A percentile compares a stretch with the other conserved stretches of the same genome.
These are phyloP conservation scores for Brienomyrus longianalis DNA, from an alignment of 2,113 vertebrate genomes.

Conservation along the genomic window DNA sequence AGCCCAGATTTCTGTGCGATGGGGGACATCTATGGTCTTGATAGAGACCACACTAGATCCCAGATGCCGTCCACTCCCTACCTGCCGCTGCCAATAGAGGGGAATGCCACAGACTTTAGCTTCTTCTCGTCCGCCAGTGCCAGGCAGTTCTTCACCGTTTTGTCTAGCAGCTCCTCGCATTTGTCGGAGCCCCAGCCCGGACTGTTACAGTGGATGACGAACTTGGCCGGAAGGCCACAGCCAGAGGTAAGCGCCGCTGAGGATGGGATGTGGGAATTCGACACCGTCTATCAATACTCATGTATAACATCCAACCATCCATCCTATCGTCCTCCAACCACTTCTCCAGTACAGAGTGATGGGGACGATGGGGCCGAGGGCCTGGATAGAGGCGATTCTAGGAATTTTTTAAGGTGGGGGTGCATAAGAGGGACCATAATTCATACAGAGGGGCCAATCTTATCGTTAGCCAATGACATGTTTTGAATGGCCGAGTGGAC, in stretches of 20 bases:
- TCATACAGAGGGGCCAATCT: neutral
- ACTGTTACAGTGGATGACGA: constrained; percentile 97
- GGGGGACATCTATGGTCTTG: neutral
- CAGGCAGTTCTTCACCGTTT: constrained; percentile 96
- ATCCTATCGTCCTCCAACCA: neutral
- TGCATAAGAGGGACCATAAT: neutral
- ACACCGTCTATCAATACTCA: neutral
- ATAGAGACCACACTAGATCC: neutral
- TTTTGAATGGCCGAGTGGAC: neutral
- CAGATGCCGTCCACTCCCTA: constrained; percentile 39
- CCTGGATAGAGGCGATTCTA: neutral
- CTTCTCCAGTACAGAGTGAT: neutral
- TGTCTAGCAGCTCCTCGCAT: constrained; percentile 93
- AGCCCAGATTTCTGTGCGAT: neutral
- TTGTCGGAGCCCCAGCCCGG: constrained; percentile 91
- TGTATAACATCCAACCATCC: neutral
- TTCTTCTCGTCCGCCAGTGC: constrained; percentile 96
- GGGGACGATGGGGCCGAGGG: neutral
- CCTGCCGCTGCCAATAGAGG: constrained; percentile 95
- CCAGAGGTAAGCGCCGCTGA: constrained; percentile 80
- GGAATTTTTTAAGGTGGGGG: neutral
- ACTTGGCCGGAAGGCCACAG: constrained; percentile 85
- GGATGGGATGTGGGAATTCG: neutral
- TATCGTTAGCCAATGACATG: neutral
- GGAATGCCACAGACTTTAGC: constrained; percentile 92